These are phyloP conservation scores for Lobophora halterata DNA, from an alignment of 2,888 invertebrate species.

Conservation along the genomic window DNA sequence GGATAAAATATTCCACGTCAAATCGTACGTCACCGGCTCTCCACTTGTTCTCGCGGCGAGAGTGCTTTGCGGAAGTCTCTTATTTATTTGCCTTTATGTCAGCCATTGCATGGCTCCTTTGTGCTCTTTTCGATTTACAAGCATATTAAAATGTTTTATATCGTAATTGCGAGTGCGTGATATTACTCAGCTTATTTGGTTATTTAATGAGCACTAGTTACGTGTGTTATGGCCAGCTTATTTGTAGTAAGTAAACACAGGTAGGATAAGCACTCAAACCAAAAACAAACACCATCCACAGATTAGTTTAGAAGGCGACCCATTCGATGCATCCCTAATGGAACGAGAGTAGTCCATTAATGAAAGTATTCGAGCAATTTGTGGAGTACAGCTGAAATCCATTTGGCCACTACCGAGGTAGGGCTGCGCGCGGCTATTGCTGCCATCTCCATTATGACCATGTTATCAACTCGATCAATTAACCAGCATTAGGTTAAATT, in stretches of 20 bases:
- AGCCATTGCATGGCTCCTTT: conserved; percentile 62
- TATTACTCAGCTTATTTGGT: conserved; percentile 38
- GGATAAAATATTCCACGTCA: conserved; percentile 78
- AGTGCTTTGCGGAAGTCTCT: conserved; percentile 74
- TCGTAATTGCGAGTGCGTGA: conserved; percentile 36
- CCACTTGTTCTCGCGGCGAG: conserved; percentile 66
- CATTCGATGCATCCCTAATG: conserved; percentile 41
- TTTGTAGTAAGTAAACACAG: conserved; percentile 9
- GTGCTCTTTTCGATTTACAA: conserved; percentile 65
- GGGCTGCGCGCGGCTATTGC: conserved; percentile 44
- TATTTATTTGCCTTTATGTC: conserved; percentile 76
- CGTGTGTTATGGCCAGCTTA: conserved; percentile 11
- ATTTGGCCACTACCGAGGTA: conserved; percentile 54
- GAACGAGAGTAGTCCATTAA: conserved; percentile 51
- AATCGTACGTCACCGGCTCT: conserved; percentile 78
- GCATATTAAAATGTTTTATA: conserved; percentile 49
- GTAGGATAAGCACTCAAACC: conserved; percentile 33
- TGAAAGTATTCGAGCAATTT: conserved; percentile 44
- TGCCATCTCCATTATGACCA: conserved; percentile 58
- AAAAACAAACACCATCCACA: conserved; percentile 29
- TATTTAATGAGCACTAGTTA: conserved; percentile 28
- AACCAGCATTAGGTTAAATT: conserved; percentile 70
- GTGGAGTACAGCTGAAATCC: conserved; percentile 50
- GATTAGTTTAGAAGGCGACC: conserved; percentile 23
- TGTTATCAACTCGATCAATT: conserved; percentile 71